A percentile compares a stretch with the other conserved stretches of the same genome.
phyloP scores from a whole-genome alignment of 2,888 invertebrate genomes.

The Carcina quercana region DNA sequence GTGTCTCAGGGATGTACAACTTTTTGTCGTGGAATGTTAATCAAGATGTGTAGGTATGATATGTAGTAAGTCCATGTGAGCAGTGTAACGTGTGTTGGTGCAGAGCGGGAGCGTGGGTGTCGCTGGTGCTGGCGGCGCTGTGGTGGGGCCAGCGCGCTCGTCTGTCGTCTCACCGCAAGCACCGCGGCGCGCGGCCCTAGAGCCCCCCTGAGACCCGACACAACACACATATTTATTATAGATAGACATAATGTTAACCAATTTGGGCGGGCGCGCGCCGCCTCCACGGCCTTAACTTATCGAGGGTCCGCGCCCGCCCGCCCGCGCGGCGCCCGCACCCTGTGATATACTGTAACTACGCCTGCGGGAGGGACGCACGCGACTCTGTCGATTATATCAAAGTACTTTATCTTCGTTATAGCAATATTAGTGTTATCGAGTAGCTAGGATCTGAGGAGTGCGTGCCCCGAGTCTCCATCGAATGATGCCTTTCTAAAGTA shows the following conservation, averaged over 20 bases:
- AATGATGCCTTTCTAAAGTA: constrained; percentile 20
- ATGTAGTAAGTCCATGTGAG: too few species aligned
- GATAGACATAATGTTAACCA: constrained; percentile 71
- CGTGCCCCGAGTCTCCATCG: constrained; percentile 25
- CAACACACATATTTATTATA: constrained; percentile 57
- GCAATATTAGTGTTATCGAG: constrained; percentile 39
- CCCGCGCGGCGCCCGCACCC: constrained; percentile 36
- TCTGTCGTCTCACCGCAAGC: constrained; percentile 60
- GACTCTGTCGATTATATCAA: constrained; percentile 27
- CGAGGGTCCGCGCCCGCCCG: constrained; percentile 40
- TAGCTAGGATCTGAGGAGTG: constrained; percentile 31
- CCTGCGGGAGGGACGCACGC: constrained; percentile 22
- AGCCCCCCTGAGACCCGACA: constrained; percentile 60
- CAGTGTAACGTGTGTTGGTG: constrained; percentile 15
- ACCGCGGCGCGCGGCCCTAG: constrained; percentile 73
- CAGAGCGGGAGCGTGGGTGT: constrained; percentile 42
- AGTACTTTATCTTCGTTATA: constrained; percentile 35
- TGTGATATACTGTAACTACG: constrained; percentile 30
- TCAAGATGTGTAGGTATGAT: too few species aligned
- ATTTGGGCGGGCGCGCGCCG: constrained; percentile 52
- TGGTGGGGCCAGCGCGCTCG: constrained; percentile 43
- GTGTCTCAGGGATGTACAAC: too few species aligned
- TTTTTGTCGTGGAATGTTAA: too few species aligned
- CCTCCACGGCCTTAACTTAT: constrained; percentile 45
- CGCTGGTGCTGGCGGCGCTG: constrained; percentile 54